Evolutionary conservation across 2,797 vertebrate genomes (phyloP).

Genomic region (Mus caroli): DNA sequence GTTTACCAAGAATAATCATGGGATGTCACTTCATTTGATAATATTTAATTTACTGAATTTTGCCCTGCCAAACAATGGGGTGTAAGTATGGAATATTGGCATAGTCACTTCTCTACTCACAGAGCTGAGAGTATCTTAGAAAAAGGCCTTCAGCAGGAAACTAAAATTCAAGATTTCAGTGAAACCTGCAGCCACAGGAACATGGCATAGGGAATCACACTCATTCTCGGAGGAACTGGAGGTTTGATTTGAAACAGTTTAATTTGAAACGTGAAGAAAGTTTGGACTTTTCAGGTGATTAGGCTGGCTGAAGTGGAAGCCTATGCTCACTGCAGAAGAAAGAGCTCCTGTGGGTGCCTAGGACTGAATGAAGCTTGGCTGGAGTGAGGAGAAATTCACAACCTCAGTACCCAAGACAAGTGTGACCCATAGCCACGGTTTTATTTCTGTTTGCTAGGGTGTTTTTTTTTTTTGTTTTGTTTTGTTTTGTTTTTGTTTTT

Average conservation of each 20-base stretch:
- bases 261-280: background rate
- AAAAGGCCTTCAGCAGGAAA: background rate
- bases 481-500: too few species aligned
- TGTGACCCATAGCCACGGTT: background rate
- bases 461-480: too few species aligned
- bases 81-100: background rate
- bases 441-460: background rate
- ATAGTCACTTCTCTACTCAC: background rate
- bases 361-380: background rate
- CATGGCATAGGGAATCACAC: background rate
- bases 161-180: background rate
- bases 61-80: background rate
- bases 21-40: slow-evolving; percentile 11
- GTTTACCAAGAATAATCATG: slow-evolving; percentile 38
- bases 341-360: background rate
- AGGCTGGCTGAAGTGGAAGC: background rate
- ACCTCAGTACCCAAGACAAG: background rate
- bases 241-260: slow-evolving; percentile 16
- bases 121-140: background rate
- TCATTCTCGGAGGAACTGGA: background rate
- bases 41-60: background rate
- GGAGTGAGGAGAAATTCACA: background rate
- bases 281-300: background rate
- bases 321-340: background rate
- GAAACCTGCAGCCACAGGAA: background rate